Evolutionary conservation across 2,888 invertebrate genomes (phyloP), one percentile per base, ranked within the genome.

Genomic region (Drosophila parthenogenetica): DNA sequence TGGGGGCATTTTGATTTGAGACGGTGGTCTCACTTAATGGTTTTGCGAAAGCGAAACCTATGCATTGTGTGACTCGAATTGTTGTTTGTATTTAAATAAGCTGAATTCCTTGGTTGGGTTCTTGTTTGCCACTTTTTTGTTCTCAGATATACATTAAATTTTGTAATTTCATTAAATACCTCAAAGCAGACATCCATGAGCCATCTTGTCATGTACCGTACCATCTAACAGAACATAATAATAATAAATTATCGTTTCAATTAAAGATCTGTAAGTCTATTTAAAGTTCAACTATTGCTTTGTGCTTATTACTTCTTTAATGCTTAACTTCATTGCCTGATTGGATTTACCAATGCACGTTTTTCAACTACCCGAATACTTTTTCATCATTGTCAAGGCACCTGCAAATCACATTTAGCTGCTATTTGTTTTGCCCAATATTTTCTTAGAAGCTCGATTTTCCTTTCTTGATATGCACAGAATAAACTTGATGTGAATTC

Each of bases 61-160:
- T 79, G 69, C 87, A 84, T 87, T 87, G 82, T 83, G 57, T 58
- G 62, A 19, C 63, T 69, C 60, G 72, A 81, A 78, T 78, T 72
- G 66, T 69, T 79, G 69, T 80, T 80, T 80, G 88, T 85, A 85
- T 85, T 85, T 78, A 85, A 85, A 85, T 85, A 73, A 80, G 86
- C 71, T 70, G 84, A 65, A 80, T 77, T 78, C 88, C 84, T 86
- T 85, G 84, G 72, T 32, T 69, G 55, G 54, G 59, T 74, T 77
- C 69, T 78, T 70, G 49, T 64, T 65, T 71, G 51, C 55, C 29
- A 46, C 32, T 48, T 48, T 42, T 55, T 64, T 57, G 64, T 73
- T 84, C 83, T 82, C 88, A 85, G 83, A 79, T 68, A 71, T 69
- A 77, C 79, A 74, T 75, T 82, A 43, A 59, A 60, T 74, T 81